Evolutionary conservation across 2,888 invertebrate species (phyloP), one percentile per base, ranked within the genome.

Genomic region (Ichneumon xanthorius): DNA sequence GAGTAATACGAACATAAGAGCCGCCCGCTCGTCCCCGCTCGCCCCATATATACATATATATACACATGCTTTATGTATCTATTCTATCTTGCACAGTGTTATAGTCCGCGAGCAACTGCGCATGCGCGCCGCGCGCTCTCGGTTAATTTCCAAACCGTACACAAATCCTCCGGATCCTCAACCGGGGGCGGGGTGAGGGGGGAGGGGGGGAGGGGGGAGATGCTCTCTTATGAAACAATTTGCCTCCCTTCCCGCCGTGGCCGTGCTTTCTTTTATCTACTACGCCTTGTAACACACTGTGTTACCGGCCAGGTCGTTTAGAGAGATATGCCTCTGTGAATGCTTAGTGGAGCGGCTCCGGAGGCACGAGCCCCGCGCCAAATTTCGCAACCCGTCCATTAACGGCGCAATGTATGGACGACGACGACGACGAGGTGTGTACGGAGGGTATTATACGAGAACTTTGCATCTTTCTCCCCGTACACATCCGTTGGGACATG

Each of bases 101-200:
- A 40, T 65, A 30, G 30, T 48, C 45, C 58, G 65, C 71, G 11
- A 75, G 83, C 65, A 48, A 5, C 16, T 14, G 67, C 40, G 70
- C 70, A 40, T 4, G 65, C 30, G 48, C 73, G 26, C 14, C 33
- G 75, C 58, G n/a, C 33, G n/a, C 16, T 30, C 81, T 80, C 76
- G 79, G 85, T 77, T 82, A 82, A 85, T 85, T 85, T 85, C 61
- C 72, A 85, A 85, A 82, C 77, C 73, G 82, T 77, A 85, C 82
- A 80, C 82, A 80, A 85, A 85, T 75, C 73, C 53, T 26, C 63
- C 78, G 48, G 55, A 65, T 76, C 50, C 77, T 67, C 55, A 40
- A 11, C 33, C 61, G 58, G 16, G 14, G 22, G 11, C 11, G 61
- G 30, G 61, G 30, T 9, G 26, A n/a, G 26, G 14, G 22, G n/a